Base-by-base conservation (phyloP, 2,888 invertebrate species). In the Perdita meconis region DNA sequence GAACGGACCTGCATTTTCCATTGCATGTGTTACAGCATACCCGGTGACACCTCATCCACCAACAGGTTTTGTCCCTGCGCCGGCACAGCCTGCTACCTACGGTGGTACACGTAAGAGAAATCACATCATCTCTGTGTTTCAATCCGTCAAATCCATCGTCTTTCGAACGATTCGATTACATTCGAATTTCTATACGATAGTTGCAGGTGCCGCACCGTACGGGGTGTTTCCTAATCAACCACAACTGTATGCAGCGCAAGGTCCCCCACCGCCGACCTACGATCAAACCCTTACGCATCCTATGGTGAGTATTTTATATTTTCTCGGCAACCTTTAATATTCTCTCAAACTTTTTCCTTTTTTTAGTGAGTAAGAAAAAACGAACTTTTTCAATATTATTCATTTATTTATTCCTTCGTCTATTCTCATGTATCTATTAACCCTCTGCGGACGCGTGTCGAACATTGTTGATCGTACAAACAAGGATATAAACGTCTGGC, bases 241-340 rank as follows among this genome's bases (percentile, higher is more conserved):
- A 92, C 96, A 96, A 87, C 92, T 95, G 56, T 95, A 94, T 92
- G 95, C 93, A 92, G 93, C 95, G 12, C 96, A 96, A 78, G 95
- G 95, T 66, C 95, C 96, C 70, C 94, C 94, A 16, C 91, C 90
- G 57, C 94, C 95, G 40, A 93, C 94, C 2, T 96, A 96, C 88
- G 96, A 96, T 91, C 96, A 96, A 92, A 95, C 96, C 75, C 92
- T 95, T 86, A 94, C 94, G 71, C 94, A 94, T 92, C 94, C 94
- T 60, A 94, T 94, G 87, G 87, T 95, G 93, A 75, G 66, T 10
- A 30, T 30, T 30, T 30, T 30, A n/a, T n/a, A n/a, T n/a, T n/a
- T n/a, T n/a, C n/a, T n/a, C n/a, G n/a, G n/a, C n/a, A n/a, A n/a
- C n/a, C n/a, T n/a, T n/a, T n/a, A n/a, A n/a, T n/a, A n/a, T n/a